Base-by-base conservation (phyloP, 2,797 vertebrate species). In the Coluber constrictor region DNA sequence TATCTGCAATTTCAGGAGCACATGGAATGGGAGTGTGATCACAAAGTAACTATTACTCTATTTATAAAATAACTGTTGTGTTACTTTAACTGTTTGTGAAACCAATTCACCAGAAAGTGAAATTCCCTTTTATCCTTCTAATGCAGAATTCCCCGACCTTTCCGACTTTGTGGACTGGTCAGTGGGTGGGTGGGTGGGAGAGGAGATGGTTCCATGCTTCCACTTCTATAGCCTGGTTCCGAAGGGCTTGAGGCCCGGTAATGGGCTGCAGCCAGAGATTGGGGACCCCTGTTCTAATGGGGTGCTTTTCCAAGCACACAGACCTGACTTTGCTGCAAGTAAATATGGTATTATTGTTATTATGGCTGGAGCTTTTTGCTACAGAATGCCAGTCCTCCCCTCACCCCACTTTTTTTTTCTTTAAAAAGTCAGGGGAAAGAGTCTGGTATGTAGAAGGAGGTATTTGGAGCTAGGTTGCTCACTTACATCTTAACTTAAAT, bases 231-330 rank as follows among this genome's bases (percentile, higher is more conserved):
- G 29, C 29, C 63, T 70, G 29, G 13, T 32, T 70, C 13, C 1
- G 13, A 70, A 32, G 63, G 29, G 63, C 63, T 70, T 70, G 13
- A 70, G 63, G 13, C 63, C 63, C 2, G 2, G 4, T 32, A 70
- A 2, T 16, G 29, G 63, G 63, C n/a, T 70, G 29, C 27, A n/a
- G 63, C 29, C 0, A 0, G 5, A 2, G 13, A 5, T 32, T 70
- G 63, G 29, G 63, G 29, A 16, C n/a, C 5, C 29, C 5, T 32
- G 63, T 79, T 79, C 32, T 74, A 74, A 37, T 74, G 32, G 32
- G 37, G 37, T 37, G 37, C 16, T 32, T 79, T 43, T 37, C 32
- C 15, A 79, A 8, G 8, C 32, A 79, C 32, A 79, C 43, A 43
- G 32, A 23, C 1, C 18, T 79, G 70, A 20, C 70, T 79, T 74